Percentiles rank a stretch among this genome's conserved stretches.
These are phyloP conservation scores for Calliphora vicina DNA, from an alignment of 1,140 invertebrate species.

Conservation along the genomic window DNA sequence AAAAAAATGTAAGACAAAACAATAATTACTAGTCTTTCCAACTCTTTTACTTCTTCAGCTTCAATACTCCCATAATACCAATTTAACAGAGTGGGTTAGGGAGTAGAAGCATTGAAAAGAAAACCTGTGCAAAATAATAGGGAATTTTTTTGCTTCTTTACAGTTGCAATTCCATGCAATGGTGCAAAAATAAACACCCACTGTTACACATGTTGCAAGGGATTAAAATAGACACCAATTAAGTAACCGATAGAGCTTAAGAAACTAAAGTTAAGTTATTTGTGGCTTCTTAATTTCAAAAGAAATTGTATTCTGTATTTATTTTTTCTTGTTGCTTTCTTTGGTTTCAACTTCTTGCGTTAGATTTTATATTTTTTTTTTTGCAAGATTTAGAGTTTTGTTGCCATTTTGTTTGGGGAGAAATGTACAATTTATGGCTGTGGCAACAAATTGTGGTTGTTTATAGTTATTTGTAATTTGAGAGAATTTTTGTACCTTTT, in stretches of 20 bases:
- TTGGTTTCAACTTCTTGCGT: no score
- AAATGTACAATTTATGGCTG: no score
- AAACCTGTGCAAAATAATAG: no score
- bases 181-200: not conserved
- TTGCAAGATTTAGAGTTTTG: no score
- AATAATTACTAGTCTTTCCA: not conserved
- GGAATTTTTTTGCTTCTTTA: no score
- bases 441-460: no score
- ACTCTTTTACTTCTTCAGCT: not conserved
- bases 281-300: not conserved
- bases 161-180: not conserved
- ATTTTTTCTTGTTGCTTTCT: not conserved
- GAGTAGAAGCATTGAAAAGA: no score
- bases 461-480: no score
- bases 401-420: no score
- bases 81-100: no score
- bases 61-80: not conserved
- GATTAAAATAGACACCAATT: conserved; percentile 13
- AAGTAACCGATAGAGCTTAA: conserved; percentile 16
- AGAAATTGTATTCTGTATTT: not conserved
- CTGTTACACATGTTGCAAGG: not conserved
- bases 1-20: not conserved
- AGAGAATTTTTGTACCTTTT: no score
- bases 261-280: conserved; percentile 14
- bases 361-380: no score